Evolutionary conservation across 2,797 vertebrate species (phyloP), one percentile per base, ranked within the genome.

Genomic region (Lates japonicus): DNA sequence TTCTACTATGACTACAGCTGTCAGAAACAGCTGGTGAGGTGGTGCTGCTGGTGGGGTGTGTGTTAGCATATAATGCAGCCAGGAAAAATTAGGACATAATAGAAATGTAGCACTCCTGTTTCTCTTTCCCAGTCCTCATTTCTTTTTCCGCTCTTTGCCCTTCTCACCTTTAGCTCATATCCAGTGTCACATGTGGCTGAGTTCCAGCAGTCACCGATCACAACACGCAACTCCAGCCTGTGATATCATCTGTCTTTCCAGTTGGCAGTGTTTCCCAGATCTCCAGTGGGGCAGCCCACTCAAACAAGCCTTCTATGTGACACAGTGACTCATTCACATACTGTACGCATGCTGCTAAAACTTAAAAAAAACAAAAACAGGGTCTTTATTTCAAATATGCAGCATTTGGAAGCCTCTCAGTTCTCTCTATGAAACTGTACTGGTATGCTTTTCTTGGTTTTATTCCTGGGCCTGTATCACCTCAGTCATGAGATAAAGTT

Each of bases 191-290:
- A 44, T 66, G 39, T 76, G 77, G 55, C 66, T 3, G 70, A 70
- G 76, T 59, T 87, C 72, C 70, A 82, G 76, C 61, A 76, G 76
- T 81, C 85, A 7, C 41, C 39, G n/a, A 84, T 88, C 83, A 85
- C 79, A 88, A 85, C 85, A 75, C 78, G n/a, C 78, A 82, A 72
- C 66, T 70, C 13, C 70, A 29, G 58, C 69, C 25, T 31, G 25
- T 81, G 78, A 86, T 75, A 70, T 87, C 84, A 86, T 75, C 71
- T 67, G 58, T 63, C 58, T 78, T 49, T 76, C 60, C 67, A 62
- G 48, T 57, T 37, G 1, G 66, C 70, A 33, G 61, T 6, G 17
- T 60, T 70, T 74, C 54, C 71, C 70, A 76, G 57, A 42, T 77
- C 72, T 74, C 63, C 49, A 7, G 75, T 11, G 52, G 51, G 52